Conservation (phyloP, 2,888 invertebrate genomes). For the Campoplex nolae region DNA sequence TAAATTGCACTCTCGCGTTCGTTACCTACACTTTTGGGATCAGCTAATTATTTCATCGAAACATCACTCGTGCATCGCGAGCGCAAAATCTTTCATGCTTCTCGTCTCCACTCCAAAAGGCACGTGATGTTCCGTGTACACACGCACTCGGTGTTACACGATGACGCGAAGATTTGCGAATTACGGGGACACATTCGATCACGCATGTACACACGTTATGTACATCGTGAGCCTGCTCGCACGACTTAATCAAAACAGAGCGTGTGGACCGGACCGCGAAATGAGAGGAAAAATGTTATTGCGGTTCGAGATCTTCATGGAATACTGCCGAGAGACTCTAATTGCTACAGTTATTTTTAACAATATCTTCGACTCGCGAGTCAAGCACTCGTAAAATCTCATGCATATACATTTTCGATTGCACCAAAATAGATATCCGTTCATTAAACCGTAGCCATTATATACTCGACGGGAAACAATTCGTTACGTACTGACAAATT, state of each 20-base stretch:
- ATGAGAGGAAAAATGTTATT: constrained; percentile 48
- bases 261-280: constrained; percentile 37
- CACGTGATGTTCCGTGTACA: constrained; percentile 29
- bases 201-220: constrained; percentile 25
- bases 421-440: background rate
- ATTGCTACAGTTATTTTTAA: constrained; percentile 70
- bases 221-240: constrained; percentile 16
- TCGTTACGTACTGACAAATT: background rate
- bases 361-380: constrained; percentile 26
- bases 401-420: background rate
- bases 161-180: constrained; percentile 65
- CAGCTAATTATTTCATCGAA: constrained; percentile 67
- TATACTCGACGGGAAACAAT: background rate
- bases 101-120: constrained; percentile 10
- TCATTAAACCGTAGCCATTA: background rate
- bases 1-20: constrained; percentile 48
- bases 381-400: constrained; percentile 65
- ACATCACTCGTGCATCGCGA: constrained; percentile 54
- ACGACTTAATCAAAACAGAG: constrained; percentile 73
- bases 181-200: constrained; percentile 58
- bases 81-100: constrained; percentile 30
- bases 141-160: constrained; percentile 41
- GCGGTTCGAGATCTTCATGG: constrained; percentile 22
- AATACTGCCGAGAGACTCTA: constrained; percentile 54
- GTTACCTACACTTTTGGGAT: constrained; percentile 12